Evolutionary conservation across 2,113 vertebrate genomes (phyloP).

Genomic region (Limnothrissa miodon): DNA sequence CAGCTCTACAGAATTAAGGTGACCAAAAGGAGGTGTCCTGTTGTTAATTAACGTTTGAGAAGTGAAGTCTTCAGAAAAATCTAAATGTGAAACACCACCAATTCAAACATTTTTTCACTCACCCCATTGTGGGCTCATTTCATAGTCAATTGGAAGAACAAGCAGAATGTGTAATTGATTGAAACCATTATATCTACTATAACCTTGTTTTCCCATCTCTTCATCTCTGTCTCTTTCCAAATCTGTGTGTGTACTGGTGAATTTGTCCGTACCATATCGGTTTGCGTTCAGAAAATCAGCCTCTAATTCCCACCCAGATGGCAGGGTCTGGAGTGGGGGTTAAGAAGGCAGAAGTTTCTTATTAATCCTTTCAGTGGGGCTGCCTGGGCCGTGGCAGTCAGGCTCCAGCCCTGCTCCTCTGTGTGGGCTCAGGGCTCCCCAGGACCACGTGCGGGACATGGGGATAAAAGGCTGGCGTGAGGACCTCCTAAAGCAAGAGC

Average conservation of each 20-base stretch:
- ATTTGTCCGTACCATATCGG: conserved; percentile 33
- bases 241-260: not conserved
- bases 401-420: not conserved
- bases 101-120: not conserved
- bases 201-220: not conserved
- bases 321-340: conserved; percentile 26
- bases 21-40: conserved; percentile 19
- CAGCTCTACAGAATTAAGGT: conserved; percentile 12
- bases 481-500: not conserved
- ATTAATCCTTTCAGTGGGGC: conserved; percentile 48
- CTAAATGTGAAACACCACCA: not conserved
- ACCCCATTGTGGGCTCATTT: not conserved
- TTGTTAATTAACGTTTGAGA: not conserved
- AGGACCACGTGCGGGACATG: not conserved
- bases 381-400: conserved; percentile 20
- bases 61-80: too few relatives aligned
- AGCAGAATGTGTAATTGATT: not conserved
- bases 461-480: not conserved
- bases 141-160: not conserved
- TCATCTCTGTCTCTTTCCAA: not conserved
- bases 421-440: not conserved
- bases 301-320: conserved; percentile 28
- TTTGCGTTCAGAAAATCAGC: conserved; percentile 27
- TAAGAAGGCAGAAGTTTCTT: conserved; percentile 38
- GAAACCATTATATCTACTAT: not conserved